Conservation (phyloP, 2,113 vertebrate species). For the Calidris pugnax region DNA sequence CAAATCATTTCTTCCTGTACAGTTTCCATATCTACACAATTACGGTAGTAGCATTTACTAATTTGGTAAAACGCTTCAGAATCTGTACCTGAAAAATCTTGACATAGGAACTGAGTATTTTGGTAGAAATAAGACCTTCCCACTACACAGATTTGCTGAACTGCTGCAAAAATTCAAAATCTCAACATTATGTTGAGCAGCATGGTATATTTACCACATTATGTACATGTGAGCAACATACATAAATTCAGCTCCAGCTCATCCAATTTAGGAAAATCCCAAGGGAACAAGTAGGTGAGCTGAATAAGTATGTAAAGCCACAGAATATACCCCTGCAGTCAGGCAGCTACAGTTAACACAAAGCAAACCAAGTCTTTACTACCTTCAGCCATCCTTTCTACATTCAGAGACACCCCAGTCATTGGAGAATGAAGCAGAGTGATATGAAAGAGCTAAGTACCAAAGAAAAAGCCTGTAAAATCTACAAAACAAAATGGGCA, state of each 20-base stretch:
- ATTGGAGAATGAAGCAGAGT: background rate
- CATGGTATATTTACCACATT: background rate
- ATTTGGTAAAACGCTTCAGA: background rate
- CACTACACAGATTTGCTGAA: background rate
- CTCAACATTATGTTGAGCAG: background rate
- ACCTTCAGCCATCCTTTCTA: background rate
- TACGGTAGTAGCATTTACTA: background rate
- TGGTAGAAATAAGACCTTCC: background rate
- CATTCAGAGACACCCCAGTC: background rate
- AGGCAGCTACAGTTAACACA: background rate
- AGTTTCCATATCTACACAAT: background rate
- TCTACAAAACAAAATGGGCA: slow-evolving; percentile 64
- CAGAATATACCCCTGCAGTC: background rate
- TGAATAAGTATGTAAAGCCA: background rate
- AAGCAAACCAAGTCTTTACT: background rate
- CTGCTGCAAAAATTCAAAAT: background rate
- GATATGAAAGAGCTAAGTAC: slow-evolving; percentile 6
- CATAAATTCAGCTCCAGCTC: background rate
- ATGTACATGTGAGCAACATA: background rate
- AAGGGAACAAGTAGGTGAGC: background rate
- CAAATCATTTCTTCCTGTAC: background rate
- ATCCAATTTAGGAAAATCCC: background rate
- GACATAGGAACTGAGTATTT: background rate
- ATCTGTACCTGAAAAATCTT: background rate
- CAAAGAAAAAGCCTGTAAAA: slow-evolving; percentile 47